Percentiles rank a stretch among this genome's conserved stretches.
Evolutionary conservation across 2,113 vertebrate genomes (phyloP).

Genomic region (Lamprotornis superbus): DNA sequence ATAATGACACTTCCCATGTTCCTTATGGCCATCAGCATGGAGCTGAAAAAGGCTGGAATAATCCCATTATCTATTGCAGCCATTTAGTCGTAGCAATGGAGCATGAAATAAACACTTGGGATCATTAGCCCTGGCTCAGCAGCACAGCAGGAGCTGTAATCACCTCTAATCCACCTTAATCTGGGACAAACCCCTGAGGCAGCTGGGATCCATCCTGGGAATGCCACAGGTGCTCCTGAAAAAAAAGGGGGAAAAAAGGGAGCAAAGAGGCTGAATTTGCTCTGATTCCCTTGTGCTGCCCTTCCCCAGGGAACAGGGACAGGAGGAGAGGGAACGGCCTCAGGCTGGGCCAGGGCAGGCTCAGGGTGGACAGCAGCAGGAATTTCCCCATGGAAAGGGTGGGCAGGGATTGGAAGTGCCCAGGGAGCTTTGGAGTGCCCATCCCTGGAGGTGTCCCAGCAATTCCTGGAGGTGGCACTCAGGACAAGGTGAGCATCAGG

Average conservation of each 20-base stretch:
- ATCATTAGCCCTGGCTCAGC: conserved; percentile 40
- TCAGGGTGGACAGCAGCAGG: background rate
- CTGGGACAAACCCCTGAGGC: background rate
- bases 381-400: background rate
- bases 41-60: conserved; percentile 15
- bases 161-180: background rate
- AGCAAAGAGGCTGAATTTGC: background rate
- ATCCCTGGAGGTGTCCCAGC: background rate
- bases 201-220: background rate
- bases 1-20: background rate
- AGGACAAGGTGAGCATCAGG: accelerated
- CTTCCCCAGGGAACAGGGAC: background rate
- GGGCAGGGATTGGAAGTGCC: background rate
- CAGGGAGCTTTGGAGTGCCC: background rate
- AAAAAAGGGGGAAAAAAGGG: too few relatives aligned
- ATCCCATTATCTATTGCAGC: conserved; percentile 51
- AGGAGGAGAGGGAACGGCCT: background rate
- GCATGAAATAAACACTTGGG: conserved; percentile 69
- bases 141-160: conserved; percentile 10
- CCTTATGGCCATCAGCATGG: background rate
- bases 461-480: background rate
- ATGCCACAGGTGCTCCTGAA: background rate
- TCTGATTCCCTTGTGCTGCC: background rate
- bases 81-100: conserved; percentile 63
- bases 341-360: background rate